Conservation (phyloP, 2,888 invertebrate species). For the Artemia sinica region DNA sequence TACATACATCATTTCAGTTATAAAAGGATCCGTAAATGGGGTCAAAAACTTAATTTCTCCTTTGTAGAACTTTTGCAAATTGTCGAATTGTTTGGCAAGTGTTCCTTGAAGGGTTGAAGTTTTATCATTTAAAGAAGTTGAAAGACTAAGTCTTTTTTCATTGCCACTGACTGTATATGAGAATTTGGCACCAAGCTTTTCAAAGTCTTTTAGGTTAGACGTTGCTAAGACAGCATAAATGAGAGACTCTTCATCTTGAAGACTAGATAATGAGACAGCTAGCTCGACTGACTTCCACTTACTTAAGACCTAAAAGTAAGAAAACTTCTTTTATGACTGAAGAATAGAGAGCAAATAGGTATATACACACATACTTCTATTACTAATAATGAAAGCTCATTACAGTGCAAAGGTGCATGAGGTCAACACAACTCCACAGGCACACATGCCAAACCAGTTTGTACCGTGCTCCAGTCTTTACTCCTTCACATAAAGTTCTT, state of each 20-base stretch:
- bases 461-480: too few species aligned
- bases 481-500: too few species aligned
- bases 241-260: conserved; percentile 1
- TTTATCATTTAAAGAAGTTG: neutral
- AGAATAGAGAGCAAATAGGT: too few species aligned
- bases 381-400: too few species aligned
- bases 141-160: neutral
- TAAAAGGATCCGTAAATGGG: neutral
- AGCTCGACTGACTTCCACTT: neutral
- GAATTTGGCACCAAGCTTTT: neutral
- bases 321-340: too few species aligned
- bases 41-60: neutral
- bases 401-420: too few species aligned
- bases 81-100: neutral
- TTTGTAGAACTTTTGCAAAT: neutral
- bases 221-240: neutral
- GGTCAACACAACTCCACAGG: too few species aligned
- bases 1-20: neutral
- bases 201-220: conserved; percentile 2
- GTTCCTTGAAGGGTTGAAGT: neutral
- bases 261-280: neutral
- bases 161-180: neutral
- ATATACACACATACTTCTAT: too few species aligned
- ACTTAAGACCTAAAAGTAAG: neutral
- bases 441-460: too few species aligned